phyloP scores from a whole-genome alignment of 2,888 invertebrate species.

The Chaitophorus viminalis region DNA sequence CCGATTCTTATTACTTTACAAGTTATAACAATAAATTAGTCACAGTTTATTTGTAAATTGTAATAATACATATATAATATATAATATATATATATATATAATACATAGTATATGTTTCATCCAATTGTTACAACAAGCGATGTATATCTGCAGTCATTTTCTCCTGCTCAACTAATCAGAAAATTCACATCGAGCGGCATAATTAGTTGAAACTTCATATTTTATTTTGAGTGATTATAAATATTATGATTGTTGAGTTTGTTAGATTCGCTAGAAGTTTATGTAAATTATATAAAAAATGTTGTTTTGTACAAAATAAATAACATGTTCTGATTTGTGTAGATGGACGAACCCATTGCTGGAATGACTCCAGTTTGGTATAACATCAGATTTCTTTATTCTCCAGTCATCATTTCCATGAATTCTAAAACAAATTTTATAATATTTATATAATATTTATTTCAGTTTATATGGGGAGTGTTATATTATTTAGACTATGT shows the following conservation, averaged over 20 bases:
- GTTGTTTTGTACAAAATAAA: slow-evolving; percentile 58
- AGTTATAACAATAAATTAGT: slow-evolving; percentile 53
- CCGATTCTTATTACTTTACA: slow-evolving; percentile 32
- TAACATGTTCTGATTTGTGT: slow-evolving; percentile 48
- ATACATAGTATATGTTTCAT: slow-evolving; percentile 46
- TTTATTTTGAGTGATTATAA: slow-evolving; percentile 29
- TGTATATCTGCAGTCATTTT: slow-evolving; percentile 32
- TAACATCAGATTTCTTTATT: slow-evolving; percentile 70
- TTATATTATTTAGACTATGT: too few species aligned
- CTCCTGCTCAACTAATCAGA: slow-evolving; percentile 37
- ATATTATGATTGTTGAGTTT: slow-evolving; percentile 23
- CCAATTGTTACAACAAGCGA: slow-evolving; percentile 50
- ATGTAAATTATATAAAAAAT: slow-evolving; percentile 30
- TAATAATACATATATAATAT: too few species aligned
- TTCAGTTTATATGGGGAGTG: too few species aligned
- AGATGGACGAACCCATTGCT: slow-evolving; percentile 31
- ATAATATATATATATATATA: too few species aligned
- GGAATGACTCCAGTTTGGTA: slow-evolving; percentile 49
- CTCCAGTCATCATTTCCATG: slow-evolving; percentile 97
- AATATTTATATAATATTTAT: too few species aligned
- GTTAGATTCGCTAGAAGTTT: slow-evolving; percentile 31
- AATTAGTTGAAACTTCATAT: slow-evolving; percentile 42
- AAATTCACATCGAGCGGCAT: slow-evolving; percentile 9
- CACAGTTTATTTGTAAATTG: slow-evolving; percentile 59
- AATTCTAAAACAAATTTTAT: slow-evolving; percentile 74